Evolutionary conservation across 2,113 vertebrate species (phyloP).

Genomic region (Alethe castanea): DNA sequence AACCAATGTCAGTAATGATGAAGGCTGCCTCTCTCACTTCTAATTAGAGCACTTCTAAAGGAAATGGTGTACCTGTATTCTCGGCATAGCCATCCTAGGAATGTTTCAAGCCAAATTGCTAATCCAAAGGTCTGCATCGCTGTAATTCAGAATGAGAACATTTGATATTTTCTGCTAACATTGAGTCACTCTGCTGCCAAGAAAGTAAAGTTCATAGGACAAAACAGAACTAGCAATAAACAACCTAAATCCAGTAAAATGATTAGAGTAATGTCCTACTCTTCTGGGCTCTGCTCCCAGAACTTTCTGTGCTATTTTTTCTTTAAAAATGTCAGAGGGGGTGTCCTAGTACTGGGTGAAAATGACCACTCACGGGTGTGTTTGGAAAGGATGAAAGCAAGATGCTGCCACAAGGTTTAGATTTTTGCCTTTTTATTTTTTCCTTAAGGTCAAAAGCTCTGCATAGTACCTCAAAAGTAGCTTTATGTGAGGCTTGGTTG

Average conservation of each 20-base stretch:
- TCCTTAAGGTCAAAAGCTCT: not conserved
- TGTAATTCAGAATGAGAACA: not conserved
- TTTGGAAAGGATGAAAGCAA: not conserved
- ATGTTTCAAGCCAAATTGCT: not conserved
- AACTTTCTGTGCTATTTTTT: not conserved
- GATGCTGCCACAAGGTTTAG: not conserved
- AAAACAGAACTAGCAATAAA: not conserved
- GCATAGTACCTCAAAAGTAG: not conserved
- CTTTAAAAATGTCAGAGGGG: not conserved
- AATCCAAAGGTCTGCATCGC: not conserved
- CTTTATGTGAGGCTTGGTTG: accelerated
- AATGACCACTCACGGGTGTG: not conserved
- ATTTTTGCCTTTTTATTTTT: not conserved
- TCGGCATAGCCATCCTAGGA: not conserved
- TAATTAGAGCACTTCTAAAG: not conserved
- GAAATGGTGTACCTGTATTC: not conserved
- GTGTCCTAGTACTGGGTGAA: not conserved
- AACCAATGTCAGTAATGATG: not conserved
- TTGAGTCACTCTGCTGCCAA: not conserved
- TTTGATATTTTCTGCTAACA: not conserved
- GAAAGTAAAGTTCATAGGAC: slow-evolving; percentile 1
- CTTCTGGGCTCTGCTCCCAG: not conserved
- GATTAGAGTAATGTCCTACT: not conserved
- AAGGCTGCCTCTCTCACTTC: not conserved
- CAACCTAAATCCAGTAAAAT: not conserved